Evolutionary conservation across 2,888 invertebrate genomes (phyloP).

Genomic region (Sthenelais limicola): DNA sequence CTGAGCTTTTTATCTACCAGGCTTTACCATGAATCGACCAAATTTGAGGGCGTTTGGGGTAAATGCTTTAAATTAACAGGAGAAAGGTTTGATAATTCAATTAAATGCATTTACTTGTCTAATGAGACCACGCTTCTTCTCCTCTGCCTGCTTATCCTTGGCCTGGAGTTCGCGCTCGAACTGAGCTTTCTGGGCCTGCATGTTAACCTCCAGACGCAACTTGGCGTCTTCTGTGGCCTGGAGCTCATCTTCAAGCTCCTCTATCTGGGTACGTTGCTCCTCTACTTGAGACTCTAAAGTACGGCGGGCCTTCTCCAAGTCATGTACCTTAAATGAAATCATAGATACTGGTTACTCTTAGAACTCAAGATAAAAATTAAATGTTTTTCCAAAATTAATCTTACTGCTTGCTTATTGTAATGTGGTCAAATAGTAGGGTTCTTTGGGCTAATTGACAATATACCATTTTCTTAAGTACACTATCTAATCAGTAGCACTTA

Average conservation of each 20-base stretch:
- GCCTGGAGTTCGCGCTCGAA: slow-evolving; percentile 92
- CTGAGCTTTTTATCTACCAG: too few species aligned
- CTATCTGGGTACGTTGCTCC: slow-evolving; percentile 91
- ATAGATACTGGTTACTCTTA: too few species aligned
- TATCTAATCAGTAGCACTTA: slow-evolving; percentile 70
- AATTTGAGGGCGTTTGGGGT: too few species aligned
- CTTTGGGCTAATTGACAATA: too few species aligned
- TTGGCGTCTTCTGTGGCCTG: slow-evolving; percentile 98
- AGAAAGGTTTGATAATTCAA: too few species aligned
- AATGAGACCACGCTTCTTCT: slow-evolving; percentile 89
- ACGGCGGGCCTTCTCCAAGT: slow-evolving; percentile 96
- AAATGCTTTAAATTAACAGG: too few species aligned
- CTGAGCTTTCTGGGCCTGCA: slow-evolving; percentile 96
- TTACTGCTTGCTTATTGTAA: too few species aligned
- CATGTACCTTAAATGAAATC: too few species aligned
- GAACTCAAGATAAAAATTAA: too few species aligned
- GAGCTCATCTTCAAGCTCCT: slow-evolving; percentile 75
- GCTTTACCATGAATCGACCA: too few species aligned
- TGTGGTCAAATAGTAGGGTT: too few species aligned
- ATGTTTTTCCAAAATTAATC: too few species aligned
- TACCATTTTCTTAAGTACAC: not conserved
- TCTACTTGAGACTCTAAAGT: slow-evolving; percentile 87
- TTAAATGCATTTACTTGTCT: slow-evolving; percentile 93
- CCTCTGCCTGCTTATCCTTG: slow-evolving; percentile 96
- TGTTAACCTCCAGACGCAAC: slow-evolving; percentile 95